Evolutionary conservation across 2,113 vertebrate species (phyloP).

Genomic region (Spilogale gracilis): DNA sequence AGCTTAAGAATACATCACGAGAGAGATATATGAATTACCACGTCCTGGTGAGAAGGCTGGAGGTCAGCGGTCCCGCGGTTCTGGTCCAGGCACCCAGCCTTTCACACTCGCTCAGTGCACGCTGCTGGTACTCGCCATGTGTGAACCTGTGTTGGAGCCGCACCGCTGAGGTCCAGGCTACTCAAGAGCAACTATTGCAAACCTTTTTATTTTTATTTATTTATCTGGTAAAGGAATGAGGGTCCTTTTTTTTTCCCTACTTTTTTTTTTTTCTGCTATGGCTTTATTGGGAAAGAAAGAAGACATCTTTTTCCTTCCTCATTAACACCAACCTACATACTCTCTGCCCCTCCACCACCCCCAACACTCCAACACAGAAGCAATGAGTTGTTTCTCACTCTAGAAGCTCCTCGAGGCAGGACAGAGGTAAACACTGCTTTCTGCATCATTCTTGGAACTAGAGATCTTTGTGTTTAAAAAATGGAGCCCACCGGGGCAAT

Average conservation of each 20-base stretch:
- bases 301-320: background rate
- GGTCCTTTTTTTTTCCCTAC: background rate
- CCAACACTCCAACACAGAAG: background rate
- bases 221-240: background rate
- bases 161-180: background rate
- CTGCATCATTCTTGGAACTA: background rate
- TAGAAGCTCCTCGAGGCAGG: background rate
- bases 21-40: background rate
- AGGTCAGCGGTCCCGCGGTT: background rate
- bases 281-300: background rate
- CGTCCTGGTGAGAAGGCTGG: background rate
- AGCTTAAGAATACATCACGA: background rate
- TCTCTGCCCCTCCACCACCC: background rate
- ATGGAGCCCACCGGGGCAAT: background rate
- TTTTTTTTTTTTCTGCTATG: background rate
- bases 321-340: background rate
- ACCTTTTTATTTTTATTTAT: background rate
- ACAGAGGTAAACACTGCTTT: background rate
- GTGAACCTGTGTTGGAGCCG: background rate
- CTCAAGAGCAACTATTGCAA: background rate
- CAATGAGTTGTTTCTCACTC: background rate
- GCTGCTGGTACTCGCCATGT: background rate
- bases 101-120: accelerated
- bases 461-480: slow-evolving; percentile 14
- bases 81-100: background rate